A percentile compares a stretch with the other conserved stretches of the same genome.
These are phyloP conservation scores for Orchesella flavescens DNA, from an alignment of 2,888 invertebrate species.

Conservation along the genomic window DNA sequence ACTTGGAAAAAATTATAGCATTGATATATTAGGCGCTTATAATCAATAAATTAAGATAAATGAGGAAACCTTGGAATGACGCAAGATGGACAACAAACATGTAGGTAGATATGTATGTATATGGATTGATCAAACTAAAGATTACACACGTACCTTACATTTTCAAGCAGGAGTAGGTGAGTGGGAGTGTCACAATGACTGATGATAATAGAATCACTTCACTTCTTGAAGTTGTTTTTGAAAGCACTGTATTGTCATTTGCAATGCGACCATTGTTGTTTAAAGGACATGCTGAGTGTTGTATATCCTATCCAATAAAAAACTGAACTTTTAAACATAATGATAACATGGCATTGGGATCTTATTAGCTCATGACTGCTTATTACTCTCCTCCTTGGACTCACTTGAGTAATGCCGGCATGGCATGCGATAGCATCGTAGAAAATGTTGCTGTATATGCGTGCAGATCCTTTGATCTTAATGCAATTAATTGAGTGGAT, in stretches of 20 bases:
- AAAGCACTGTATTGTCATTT: no score
- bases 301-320: no score
- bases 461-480: neutral
- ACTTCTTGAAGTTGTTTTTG: neutral
- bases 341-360: neutral
- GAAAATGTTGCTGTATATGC: neutral
- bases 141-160: neutral
- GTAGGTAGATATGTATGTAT: neutral
- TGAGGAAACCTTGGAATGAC: constrained; percentile 41
- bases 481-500: neutral
- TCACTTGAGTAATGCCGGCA: neutral
- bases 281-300: no score
- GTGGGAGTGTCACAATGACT: constrained; percentile 43
- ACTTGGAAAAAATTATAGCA: neutral
- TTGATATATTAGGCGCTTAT: neutral
- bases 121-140: neutral
- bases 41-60: constrained; percentile 50
- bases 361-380: neutral
- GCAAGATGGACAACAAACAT: constrained; percentile 7
- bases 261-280: no score
- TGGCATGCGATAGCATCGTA: neutral
- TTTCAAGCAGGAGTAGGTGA: neutral
- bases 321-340: neutral
- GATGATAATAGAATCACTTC: constrained; percentile 18
- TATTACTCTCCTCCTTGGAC: neutral